Conservation (phyloP, 2,113 vertebrate species). For the Chloropsis cyanopogon region DNA sequence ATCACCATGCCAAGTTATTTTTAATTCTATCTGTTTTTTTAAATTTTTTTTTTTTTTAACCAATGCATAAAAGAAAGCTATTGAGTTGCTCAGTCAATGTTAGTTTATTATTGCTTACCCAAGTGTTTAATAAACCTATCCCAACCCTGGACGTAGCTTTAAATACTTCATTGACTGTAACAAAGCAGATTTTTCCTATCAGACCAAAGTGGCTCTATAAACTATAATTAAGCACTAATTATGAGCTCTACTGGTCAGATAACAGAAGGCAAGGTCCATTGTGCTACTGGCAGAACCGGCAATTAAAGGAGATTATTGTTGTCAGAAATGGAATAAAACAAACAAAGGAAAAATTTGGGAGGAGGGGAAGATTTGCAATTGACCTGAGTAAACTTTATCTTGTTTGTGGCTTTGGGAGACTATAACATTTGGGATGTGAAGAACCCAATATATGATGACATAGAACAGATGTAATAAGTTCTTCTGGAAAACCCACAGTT, state of each 20-base stretch:
- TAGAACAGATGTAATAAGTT: not conserved
- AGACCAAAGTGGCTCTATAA: constrained; percentile 71
- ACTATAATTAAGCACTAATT: constrained; percentile 78
- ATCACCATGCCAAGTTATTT: constrained; percentile 59
- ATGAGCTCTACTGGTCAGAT: constrained; percentile 68
- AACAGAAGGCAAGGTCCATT: constrained; percentile 65
- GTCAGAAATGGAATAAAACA: constrained; percentile 57
- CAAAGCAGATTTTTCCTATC: constrained; percentile 72
- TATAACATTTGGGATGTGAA: not conserved
- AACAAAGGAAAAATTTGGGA: constrained; percentile 10
- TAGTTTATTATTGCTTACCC: constrained; percentile 77
- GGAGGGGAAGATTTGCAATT: not conserved
- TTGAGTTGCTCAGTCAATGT: constrained; percentile 69
- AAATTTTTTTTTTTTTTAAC: not conserved
- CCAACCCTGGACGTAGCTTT: constrained; percentile 52
- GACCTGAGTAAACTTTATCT: constrained; percentile 22
- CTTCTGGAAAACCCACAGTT: not conserved
- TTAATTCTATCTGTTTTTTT: constrained; percentile 51
- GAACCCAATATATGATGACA: not conserved
- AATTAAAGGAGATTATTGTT: constrained; percentile 59
- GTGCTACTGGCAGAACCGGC: not conserved
- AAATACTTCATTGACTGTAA: constrained; percentile 76
- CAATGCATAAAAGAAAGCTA: constrained; percentile 65
- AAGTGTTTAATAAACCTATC: constrained; percentile 77
- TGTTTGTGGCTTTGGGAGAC: not conserved